These are phyloP conservation scores for Sciurus carolinensis DNA, from an alignment of 2,797 vertebrate genomes.

Conservation along the genomic window DNA sequence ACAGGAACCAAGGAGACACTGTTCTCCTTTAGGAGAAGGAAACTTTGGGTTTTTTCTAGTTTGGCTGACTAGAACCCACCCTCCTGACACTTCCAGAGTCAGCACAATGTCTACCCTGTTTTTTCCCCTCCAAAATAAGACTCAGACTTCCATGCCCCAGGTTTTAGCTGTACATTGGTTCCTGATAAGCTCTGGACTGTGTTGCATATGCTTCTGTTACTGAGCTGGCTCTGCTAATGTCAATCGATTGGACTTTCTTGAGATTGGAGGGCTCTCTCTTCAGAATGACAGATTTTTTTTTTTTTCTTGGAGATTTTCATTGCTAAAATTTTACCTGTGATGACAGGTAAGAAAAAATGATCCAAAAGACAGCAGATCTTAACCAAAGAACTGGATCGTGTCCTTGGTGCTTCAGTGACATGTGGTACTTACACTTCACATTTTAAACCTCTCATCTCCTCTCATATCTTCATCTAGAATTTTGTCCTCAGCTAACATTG, in stretches of 20 bases:
- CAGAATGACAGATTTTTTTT: neutral
- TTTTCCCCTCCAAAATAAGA: neutral
- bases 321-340: slow-evolving; percentile 26
- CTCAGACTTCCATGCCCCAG: neutral
- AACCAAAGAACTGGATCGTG: neutral
- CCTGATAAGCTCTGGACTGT: neutral
- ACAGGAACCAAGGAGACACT: neutral
- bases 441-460: neutral
- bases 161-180: neutral
- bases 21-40: neutral
- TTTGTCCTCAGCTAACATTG: neutral
- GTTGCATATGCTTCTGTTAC: neutral
- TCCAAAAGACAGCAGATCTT: neutral
- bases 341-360: neutral
- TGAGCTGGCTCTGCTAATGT: neutral
- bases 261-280: neutral
- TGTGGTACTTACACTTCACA: neutral
- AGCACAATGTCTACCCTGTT: neutral
- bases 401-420: neutral
- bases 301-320: neutral
- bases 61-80: neutral
- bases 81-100: neutral
- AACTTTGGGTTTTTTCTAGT: neutral
- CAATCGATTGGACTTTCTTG: neutral
- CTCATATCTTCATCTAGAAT: neutral